Percentiles rank a stretch among this genome's conserved stretches.
phyloP scores from a whole-genome alignment of 92 coral and sea anemone species.

The Pocillopora grandis region DNA sequence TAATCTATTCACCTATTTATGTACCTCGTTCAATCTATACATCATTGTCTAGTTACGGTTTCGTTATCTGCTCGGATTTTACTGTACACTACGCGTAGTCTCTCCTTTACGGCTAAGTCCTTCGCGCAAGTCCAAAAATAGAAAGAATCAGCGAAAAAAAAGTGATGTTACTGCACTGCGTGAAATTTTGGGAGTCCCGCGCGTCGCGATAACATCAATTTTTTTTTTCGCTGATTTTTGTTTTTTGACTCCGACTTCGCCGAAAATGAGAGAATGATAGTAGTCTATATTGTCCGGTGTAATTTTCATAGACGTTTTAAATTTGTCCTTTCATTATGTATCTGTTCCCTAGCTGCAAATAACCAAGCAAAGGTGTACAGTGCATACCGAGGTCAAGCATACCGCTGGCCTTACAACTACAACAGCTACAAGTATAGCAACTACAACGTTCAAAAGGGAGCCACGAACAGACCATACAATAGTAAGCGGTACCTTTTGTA shows the following conservation, averaged over 20 bases:
- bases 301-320: not conserved
- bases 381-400: constrained; percentile 5
- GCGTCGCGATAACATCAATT: no score
- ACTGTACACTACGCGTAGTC: no score
- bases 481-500: not conserved
- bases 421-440: constrained; percentile 17
- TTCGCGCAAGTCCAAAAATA: no score
- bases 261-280: not conserved
- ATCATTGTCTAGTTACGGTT: no score
- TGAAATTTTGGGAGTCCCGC: no score
- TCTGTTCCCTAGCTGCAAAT: not conserved
- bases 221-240: no score
- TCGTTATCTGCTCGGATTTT: no score
- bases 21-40: no score
- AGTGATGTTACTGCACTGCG: no score
- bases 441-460: constrained; percentile 27
- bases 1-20: no score
- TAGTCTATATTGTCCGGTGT: not conserved
- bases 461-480: constrained; percentile 13
- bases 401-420: constrained; percentile 40
- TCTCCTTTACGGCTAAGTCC: no score
- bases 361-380: not conserved
- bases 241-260: not conserved
- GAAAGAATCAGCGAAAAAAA: no score
- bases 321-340: not conserved